Evolutionary conservation across 1,140 invertebrate genomes (phyloP).

Genomic region (Drosophila auraria): DNA sequence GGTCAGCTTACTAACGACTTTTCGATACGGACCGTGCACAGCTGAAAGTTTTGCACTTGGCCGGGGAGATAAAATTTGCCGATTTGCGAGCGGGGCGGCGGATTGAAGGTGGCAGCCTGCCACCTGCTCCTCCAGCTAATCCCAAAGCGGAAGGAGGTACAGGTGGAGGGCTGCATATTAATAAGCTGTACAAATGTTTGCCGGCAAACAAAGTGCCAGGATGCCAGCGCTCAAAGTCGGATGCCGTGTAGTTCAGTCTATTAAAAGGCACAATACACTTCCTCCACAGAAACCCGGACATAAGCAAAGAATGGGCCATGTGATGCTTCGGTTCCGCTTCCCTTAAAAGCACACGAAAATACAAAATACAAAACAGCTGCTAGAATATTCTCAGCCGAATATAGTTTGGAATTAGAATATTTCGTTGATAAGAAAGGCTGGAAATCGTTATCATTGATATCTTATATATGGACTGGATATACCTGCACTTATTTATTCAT

Average conservation of each 20-base stretch:
- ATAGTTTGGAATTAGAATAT: neutral
- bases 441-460: neutral
- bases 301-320: constrained; percentile 18
- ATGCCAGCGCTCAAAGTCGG: constrained; percentile 30
- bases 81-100: constrained; percentile 47
- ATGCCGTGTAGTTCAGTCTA: constrained; percentile 66
- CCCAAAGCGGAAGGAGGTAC: constrained; percentile 3
- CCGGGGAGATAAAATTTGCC: constrained; percentile 71
- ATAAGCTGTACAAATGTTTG: constrained; percentile 79
- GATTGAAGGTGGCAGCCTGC: neutral
- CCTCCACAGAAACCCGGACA: constrained; percentile 9
- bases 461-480: no score
- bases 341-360: neutral
- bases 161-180: constrained; percentile 66
- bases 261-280: constrained; percentile 72
- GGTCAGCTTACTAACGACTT: constrained; percentile 81
- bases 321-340: constrained; percentile 55
- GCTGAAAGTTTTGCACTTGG: constrained; percentile 64
- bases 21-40: constrained; percentile 65
- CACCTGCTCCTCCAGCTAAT: constrained; percentile 60
- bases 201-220: constrained; percentile 57
- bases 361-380: neutral
- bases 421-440: neutral
- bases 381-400: neutral
- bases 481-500: no score